These are phyloP conservation scores for Turnix velox DNA, from an alignment of 2,113 vertebrate species.

Conservation along the genomic window DNA sequence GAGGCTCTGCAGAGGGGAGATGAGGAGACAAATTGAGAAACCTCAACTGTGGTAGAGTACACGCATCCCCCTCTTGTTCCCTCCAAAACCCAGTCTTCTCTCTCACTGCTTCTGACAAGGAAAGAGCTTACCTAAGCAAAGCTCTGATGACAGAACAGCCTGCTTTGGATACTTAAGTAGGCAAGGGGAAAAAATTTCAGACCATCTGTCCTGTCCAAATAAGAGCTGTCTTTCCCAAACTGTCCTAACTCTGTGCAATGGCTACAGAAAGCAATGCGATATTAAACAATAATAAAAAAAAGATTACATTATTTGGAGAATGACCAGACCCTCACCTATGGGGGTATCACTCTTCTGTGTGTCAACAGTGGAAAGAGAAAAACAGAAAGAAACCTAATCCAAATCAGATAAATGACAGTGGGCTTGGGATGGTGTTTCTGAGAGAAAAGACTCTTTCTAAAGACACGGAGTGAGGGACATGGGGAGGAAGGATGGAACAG, in stretches of 20 bases:
- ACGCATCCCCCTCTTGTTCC: not conserved
- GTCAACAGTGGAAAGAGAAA: not conserved
- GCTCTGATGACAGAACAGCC: not conserved
- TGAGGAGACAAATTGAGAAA: not conserved
- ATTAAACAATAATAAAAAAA: conserved; percentile 55
- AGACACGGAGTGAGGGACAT: not conserved
- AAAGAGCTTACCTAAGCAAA: not conserved
- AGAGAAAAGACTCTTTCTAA: not conserved
- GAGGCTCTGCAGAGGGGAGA: not conserved
- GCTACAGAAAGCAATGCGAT: conserved; percentile 9
- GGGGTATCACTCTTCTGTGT: not conserved
- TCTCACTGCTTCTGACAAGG: not conserved
- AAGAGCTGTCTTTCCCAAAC: not conserved
- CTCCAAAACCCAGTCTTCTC: not conserved
- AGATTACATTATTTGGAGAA: conserved; percentile 23
- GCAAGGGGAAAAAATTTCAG: conserved; percentile 11
- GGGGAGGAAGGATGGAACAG: not conserved
- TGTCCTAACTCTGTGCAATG: not conserved
- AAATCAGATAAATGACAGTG: not conserved
- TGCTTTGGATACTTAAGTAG: not conserved
- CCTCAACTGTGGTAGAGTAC: not conserved
- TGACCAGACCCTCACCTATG: not conserved
- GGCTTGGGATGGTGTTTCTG: not conserved
- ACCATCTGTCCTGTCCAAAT: not conserved
- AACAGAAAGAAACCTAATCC: not conserved